A percentile compares a stretch with the other conserved stretches of the same genome.
Evolutionary conservation across 2,113 vertebrate genomes (phyloP).

Genomic region (Oxyura jamaicensis): DNA sequence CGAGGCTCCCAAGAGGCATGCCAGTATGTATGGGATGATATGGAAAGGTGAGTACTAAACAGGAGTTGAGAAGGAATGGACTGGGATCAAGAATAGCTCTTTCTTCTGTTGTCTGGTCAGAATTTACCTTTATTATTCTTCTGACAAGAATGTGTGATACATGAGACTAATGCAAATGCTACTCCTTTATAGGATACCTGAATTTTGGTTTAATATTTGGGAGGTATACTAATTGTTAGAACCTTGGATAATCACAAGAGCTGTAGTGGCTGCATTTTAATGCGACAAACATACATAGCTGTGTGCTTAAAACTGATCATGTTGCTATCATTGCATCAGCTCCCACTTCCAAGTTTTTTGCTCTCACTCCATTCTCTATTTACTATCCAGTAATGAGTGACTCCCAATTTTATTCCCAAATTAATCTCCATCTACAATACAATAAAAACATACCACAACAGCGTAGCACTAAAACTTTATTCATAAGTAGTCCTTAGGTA

Average conservation of each 20-base stretch:
- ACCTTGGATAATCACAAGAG: not conserved
- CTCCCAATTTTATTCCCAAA: not conserved
- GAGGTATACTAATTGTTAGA: not conserved
- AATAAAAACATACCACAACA: not conserved
- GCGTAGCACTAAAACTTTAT: not conserved
- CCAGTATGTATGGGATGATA: not conserved
- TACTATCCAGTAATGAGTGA: not conserved
- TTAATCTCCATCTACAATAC: not conserved
- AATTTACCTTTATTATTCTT: not conserved
- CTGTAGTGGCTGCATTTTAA: not conserved
- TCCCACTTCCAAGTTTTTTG: not conserved
- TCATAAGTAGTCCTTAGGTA: not conserved
- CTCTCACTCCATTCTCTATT: not conserved
- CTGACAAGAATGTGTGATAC: not conserved
- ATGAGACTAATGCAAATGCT: not conserved
- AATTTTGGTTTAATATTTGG: not conserved
- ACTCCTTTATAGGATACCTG: not conserved
- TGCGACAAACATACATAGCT: not conserved
- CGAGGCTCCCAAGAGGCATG: not conserved
- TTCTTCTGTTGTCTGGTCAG: not conserved
- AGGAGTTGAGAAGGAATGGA: not conserved
- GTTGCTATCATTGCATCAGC: not conserved
- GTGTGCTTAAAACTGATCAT: not conserved
- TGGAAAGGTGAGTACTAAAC: not conserved
- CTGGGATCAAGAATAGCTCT: not conserved